These are phyloP conservation scores for Paradoxurus hermaphroditus DNA, from an alignment of 2,113 vertebrate species.

Conservation along the genomic window DNA sequence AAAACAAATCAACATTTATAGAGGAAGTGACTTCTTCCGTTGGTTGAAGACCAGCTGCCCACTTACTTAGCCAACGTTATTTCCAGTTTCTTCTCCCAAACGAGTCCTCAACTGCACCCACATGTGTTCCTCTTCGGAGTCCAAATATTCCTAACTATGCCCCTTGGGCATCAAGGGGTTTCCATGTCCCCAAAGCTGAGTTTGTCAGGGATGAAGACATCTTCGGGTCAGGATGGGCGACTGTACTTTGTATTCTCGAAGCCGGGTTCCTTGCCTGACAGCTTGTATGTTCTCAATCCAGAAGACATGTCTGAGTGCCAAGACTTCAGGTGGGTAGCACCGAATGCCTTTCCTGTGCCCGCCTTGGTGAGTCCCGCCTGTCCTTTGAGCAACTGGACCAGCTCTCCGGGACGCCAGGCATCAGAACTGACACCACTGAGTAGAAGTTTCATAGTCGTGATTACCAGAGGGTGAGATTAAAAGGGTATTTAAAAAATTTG, in stretches of 20 bases:
- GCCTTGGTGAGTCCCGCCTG: background rate
- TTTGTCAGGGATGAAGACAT: background rate
- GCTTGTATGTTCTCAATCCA: rapidly evolving
- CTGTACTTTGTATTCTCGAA: background rate
- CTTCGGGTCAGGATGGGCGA: too few relatives aligned
- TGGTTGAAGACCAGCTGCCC: background rate
- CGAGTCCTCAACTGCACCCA: background rate
- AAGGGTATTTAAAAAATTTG: background rate
- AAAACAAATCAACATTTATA: background rate
- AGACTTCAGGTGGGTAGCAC: rapidly evolving
- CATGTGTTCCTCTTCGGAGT: background rate
- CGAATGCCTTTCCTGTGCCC: background rate
- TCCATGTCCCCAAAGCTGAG: background rate
- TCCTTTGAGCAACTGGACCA: background rate
- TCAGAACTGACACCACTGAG: background rate
- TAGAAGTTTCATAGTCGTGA: background rate
- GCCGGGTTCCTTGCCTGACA: rapidly evolving
- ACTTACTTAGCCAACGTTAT: background rate
- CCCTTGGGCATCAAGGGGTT: background rate
- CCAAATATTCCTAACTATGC: too few relatives aligned
- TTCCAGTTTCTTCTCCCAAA: background rate
- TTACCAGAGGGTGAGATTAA: background rate
- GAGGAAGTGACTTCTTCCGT: background rate
- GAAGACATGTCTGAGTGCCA: background rate
- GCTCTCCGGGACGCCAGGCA: background rate